phyloP scores from a whole-genome alignment of 2,797 vertebrate species.

The Microchirus variegatus region DNA sequence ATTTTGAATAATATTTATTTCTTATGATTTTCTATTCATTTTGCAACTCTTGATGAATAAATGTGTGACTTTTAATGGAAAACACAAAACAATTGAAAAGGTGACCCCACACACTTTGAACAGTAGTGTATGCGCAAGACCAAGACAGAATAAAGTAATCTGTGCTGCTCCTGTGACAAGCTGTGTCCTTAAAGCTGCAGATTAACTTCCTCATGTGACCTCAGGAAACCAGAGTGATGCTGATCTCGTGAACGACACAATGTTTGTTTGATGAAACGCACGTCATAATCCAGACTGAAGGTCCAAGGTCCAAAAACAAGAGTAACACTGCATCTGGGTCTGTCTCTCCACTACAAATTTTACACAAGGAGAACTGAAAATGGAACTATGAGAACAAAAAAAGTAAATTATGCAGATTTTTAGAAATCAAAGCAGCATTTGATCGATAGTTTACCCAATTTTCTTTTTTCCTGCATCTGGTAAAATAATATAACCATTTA shows the following conservation, averaged over 20 bases:
- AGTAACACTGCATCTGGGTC: conserved; percentile 5
- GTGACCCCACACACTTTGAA: too few relatives aligned
- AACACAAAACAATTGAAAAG: too few relatives aligned
- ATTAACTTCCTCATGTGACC: conserved; percentile 56
- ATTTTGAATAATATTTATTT: too few relatives aligned
- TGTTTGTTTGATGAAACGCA: conserved; percentile 34
- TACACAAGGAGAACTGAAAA: not conserved
- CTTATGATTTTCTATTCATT: too few relatives aligned
- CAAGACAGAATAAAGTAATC: not conserved
- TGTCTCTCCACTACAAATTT: not conserved
- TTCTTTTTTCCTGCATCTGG: too few relatives aligned
- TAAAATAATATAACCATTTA: too few relatives aligned
- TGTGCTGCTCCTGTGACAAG: not conserved
- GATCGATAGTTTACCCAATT: too few relatives aligned
- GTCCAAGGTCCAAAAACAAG: conserved; percentile 48
- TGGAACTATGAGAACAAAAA: not conserved
- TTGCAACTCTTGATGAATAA: too few relatives aligned
- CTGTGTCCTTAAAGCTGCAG: conserved; percentile 14
- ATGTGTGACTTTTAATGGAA: too few relatives aligned
- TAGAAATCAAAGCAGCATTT: too few relatives aligned
- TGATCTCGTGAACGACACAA: conserved; percentile 12
- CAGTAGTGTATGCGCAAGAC: too few relatives aligned
- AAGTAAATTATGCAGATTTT: too few relatives aligned
- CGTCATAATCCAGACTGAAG: conserved; percentile 29
- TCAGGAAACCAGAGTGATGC: conserved; percentile 9